Percentiles rank a stretch among this genome's conserved stretches.
Evolutionary conservation across 2,888 invertebrate genomes (phyloP).

Genomic region (Phengaris arion): DNA sequence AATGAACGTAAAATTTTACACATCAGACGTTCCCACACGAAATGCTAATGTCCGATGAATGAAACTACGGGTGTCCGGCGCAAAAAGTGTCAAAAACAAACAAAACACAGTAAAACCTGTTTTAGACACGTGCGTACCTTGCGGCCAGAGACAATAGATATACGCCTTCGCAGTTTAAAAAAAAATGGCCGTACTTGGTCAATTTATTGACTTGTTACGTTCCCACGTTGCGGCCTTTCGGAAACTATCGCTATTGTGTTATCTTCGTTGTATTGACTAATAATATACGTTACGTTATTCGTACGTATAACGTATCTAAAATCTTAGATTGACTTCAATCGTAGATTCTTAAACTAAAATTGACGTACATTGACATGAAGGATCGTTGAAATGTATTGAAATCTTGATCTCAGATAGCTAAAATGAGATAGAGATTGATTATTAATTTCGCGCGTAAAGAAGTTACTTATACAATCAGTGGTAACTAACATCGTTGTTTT

Average conservation of each 20-base stretch:
- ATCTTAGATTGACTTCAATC: no score
- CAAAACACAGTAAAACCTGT: constrained; percentile 62
- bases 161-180: constrained; percentile 48
- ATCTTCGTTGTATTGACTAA: constrained; percentile 9
- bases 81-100: constrained; percentile 56
- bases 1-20: constrained; percentile 37
- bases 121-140: constrained; percentile 70
- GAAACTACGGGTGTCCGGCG: constrained; percentile 67
- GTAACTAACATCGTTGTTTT: neutral
- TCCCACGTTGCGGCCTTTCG: constrained; percentile 32
- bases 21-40: constrained; percentile 33
- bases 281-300: no score
- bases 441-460: neutral
- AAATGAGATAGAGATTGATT: no score
- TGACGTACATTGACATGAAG: no score
- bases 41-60: constrained; percentile 52
- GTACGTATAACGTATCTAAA: no score
- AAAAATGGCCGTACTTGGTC: constrained; percentile 25
- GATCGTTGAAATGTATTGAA: no score
- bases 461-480: neutral
- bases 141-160: constrained; percentile 69
- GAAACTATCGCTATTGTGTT: neutral
- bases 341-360: no score
- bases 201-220: constrained; percentile 24
- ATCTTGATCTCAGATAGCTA: no score